Conservation (phyloP, 2,797 vertebrate genomes). For the Aeoliscus strigatus region DNA sequence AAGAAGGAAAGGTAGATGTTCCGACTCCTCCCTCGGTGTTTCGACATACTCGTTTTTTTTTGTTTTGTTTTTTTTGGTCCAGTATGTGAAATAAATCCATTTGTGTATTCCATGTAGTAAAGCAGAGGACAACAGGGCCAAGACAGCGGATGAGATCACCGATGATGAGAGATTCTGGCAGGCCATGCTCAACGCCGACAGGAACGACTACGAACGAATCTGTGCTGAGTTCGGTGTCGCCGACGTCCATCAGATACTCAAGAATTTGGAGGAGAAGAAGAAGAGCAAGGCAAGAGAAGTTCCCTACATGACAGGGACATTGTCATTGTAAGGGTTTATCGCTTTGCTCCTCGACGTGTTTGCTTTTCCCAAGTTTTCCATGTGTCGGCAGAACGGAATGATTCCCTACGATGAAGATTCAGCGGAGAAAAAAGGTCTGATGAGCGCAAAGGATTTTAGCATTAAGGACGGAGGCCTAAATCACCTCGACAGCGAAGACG, state of each 20-base stretch:
- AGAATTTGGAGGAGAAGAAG: slow-evolving; percentile 75
- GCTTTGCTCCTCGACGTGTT: no score
- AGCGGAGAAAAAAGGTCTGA: slow-evolving; percentile 63
- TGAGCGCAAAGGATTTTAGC: slow-evolving; percentile 56
- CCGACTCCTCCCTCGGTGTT: not conserved
- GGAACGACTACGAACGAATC: slow-evolving; percentile 81
- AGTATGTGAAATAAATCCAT: not conserved
- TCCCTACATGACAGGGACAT: not conserved
- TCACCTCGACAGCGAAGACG: not conserved
- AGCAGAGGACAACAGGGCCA: slow-evolving; percentile 20
- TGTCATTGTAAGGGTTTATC: not conserved
- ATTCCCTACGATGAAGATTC: slow-evolving; percentile 54
- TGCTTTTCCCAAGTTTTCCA: not conserved
- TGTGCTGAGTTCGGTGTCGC: slow-evolving; percentile 78
- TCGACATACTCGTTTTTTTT: not conserved
- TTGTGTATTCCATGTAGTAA: slow-evolving; percentile 35
- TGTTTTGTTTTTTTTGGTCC: no score
- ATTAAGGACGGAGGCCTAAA: not conserved
- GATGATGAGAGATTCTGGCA: slow-evolving; percentile 78
- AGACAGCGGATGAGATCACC: slow-evolving; percentile 32
- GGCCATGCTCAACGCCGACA: slow-evolving; percentile 77
- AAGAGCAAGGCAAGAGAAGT: slow-evolving; percentile 70
- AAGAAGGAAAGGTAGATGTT: slow-evolving; percentile 64
- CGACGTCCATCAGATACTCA: slow-evolving; percentile 77
- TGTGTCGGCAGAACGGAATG: slow-evolving; percentile 67